Evolutionary conservation across 2,113 vertebrate species (phyloP).

Genomic region (Ornithorhynchus anatinus): DNA sequence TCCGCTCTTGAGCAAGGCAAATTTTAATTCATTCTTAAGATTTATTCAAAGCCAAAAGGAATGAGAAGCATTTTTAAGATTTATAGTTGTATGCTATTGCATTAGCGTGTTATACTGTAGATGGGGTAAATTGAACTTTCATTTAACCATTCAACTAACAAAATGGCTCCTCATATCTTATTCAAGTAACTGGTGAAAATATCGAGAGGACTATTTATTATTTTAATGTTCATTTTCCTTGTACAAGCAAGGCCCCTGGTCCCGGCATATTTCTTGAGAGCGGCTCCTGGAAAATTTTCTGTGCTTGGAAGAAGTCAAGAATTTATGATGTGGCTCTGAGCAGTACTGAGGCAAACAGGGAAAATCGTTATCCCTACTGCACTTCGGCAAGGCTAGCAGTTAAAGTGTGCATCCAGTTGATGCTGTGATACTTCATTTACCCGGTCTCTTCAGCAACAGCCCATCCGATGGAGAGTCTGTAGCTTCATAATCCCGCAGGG

Average conservation of each 20-base stretch:
- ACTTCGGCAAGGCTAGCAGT: slow-evolving; percentile 27
- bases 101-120: slow-evolving; percentile 34
- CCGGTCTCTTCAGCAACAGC: not conserved
- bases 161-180: slow-evolving; percentile 59
- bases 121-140: slow-evolving; percentile 50
- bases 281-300: slow-evolving; percentile 46
- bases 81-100: slow-evolving; percentile 1
- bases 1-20: not conserved
- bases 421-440: not conserved
- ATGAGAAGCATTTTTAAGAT: slow-evolving; percentile 13
- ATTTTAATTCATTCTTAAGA: not conserved
- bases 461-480: not conserved
- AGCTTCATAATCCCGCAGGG: not conserved
- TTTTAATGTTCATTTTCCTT: slow-evolving; percentile 60
- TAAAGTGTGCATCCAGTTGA: slow-evolving; percentile 30
- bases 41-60: slow-evolving; percentile 16
- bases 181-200: slow-evolving; percentile 46
- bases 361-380: slow-evolving; percentile 40
- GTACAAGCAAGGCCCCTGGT: slow-evolving; percentile 48
- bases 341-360: slow-evolving; percentile 46
- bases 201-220: slow-evolving; percentile 56
- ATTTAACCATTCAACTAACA: slow-evolving; percentile 38
- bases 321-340: slow-evolving; percentile 65
- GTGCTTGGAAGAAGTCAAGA: slow-evolving; percentile 62
- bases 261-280: slow-evolving; percentile 64